These are phyloP conservation scores for Pionites leucogaster DNA, from an alignment of 2,113 vertebrate species.

Conservation along the genomic window DNA sequence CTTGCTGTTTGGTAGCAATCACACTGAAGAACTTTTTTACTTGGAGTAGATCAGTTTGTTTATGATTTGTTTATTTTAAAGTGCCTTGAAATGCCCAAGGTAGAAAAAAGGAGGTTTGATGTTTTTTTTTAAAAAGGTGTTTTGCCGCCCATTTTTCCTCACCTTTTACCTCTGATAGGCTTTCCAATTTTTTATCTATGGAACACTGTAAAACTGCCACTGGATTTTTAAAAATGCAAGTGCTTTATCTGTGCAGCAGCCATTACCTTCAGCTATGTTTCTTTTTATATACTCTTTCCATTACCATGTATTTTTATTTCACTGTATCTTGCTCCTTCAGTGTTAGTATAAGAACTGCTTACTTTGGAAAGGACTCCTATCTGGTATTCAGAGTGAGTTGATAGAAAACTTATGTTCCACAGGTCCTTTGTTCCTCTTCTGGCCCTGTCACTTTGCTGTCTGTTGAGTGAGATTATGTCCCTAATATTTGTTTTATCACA, in stretches of 20 bases:
- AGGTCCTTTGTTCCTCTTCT: background rate
- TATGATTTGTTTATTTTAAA: background rate
- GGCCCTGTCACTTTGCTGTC: background rate
- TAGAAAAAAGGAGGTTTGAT: background rate
- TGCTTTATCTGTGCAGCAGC: background rate
- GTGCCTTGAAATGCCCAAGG: background rate
- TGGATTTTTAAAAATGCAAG: background rate
- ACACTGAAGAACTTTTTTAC: background rate
- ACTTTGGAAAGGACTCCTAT: background rate
- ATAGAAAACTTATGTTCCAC: background rate
- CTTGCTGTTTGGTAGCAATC: background rate
- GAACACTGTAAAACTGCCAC: background rate
- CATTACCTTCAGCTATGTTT: background rate
- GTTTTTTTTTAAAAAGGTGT: background rate
- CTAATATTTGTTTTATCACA: background rate
- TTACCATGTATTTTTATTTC: background rate
- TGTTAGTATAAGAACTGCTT: background rate
- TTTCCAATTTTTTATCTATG: background rate
- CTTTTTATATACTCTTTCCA: background rate
- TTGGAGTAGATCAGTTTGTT: background rate
- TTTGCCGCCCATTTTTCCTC: background rate
- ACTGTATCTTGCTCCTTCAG: background rate
- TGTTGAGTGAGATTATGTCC: background rate
- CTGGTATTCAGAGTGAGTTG: background rate
- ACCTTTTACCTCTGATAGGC: background rate